These are phyloP conservation scores for Hipposideros larvatus DNA, from an alignment of 2,797 vertebrate genomes.

Conservation along the genomic window DNA sequence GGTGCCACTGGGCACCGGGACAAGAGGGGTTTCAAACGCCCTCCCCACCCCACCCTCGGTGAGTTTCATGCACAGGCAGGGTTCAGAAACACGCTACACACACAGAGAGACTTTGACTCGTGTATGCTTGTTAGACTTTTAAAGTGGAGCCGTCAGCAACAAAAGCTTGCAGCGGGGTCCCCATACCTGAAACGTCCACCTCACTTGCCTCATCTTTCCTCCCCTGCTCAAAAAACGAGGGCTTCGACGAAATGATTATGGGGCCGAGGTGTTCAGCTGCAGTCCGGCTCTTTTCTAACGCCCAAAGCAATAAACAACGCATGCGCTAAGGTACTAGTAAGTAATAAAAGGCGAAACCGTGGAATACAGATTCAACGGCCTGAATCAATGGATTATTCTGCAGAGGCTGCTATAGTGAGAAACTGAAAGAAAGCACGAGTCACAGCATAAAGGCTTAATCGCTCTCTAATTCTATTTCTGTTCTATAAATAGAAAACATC, in stretches of 20 bases:
- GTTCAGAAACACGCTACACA: background rate
- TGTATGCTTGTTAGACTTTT: background rate
- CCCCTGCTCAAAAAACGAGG: background rate
- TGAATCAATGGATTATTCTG: slow-evolving; percentile 80
- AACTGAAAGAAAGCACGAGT: slow-evolving; percentile 68
- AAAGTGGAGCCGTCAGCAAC: background rate
- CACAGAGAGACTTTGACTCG: background rate
- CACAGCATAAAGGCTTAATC: slow-evolving; percentile 74
- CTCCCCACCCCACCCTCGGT: no score
- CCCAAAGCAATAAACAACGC: slow-evolving; percentile 82
- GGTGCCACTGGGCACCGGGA: background rate
- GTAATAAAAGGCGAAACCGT: slow-evolving; percentile 76
- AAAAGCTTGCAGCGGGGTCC: background rate
- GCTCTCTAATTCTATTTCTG: slow-evolving; percentile 63
- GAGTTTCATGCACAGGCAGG: background rate
- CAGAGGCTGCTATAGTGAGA: slow-evolving; percentile 63
- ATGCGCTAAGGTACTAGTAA: slow-evolving; percentile 79
- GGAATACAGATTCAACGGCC: slow-evolving; percentile 79
- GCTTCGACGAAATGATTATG: background rate
- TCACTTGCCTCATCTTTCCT: background rate
- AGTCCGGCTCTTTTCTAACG: slow-evolving; percentile 67
- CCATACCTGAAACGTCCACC: background rate
- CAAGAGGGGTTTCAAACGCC: background rate
- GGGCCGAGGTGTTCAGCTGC: background rate
- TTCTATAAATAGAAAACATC: slow-evolving; percentile 56